Evolutionary conservation across 2,113 vertebrate genomes (phyloP).

Genomic region (Rafetus swinhoei): DNA sequence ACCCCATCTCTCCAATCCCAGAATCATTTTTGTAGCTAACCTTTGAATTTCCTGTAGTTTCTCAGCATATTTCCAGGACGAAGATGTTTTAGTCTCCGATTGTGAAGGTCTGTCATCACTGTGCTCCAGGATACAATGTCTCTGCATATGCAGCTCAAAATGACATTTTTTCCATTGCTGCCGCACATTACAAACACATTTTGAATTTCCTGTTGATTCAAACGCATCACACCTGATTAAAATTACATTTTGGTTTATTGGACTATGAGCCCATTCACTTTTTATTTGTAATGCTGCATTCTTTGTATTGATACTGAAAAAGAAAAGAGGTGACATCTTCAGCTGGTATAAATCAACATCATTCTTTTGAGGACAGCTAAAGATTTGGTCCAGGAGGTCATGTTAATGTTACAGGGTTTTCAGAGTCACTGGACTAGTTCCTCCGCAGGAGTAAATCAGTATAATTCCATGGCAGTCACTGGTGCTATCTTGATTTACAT

Average conservation of each 20-base stretch:
- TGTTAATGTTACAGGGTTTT: background rate
- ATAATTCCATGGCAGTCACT: background rate
- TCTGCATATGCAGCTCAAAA: background rate
- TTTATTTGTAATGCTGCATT: background rate
- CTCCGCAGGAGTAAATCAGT: background rate
- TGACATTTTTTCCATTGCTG: background rate
- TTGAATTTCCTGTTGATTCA: slow-evolving; percentile 9
- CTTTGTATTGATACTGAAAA: background rate
- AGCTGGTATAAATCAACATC: background rate
- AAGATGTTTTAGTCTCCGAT: background rate
- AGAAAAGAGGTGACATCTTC: background rate
- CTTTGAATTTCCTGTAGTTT: background rate
- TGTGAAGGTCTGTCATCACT: background rate
- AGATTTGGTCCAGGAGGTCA: background rate
- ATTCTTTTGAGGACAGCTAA: background rate
- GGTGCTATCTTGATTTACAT: background rate
- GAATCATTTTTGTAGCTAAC: slow-evolving; percentile 36
- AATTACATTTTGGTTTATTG: background rate
- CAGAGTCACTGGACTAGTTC: background rate
- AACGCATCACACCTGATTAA: background rate
- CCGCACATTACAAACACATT: accelerated
- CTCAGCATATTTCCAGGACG: background rate
- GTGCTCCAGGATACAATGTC: background rate
- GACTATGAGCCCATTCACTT: background rate
- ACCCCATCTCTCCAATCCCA: slow-evolving; percentile 17